These are phyloP conservation scores for Heterocephalus glaber DNA, from an alignment of 2,113 vertebrate genomes.

Conservation along the genomic window DNA sequence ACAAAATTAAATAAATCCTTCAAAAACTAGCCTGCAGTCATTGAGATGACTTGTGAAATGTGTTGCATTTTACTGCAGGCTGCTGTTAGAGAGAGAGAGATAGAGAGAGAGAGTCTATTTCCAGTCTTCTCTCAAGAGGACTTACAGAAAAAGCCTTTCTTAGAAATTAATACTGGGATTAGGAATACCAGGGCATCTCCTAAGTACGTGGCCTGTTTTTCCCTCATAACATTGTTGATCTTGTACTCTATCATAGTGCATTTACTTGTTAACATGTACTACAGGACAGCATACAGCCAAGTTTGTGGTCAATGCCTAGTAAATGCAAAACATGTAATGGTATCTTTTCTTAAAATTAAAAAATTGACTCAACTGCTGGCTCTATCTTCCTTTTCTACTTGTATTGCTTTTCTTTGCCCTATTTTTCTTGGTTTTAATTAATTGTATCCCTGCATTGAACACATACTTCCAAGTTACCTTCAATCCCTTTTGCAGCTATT, in stretches of 20 bases:
- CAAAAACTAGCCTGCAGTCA: background rate
- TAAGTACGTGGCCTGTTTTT: background rate
- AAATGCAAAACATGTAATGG: background rate
- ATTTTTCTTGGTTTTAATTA: constrained; percentile 28
- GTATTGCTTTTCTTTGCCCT: background rate
- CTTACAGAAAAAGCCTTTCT: background rate
- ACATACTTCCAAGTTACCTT: background rate
- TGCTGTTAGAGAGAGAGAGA: background rate
- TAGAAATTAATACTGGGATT: background rate
- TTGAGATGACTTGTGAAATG: background rate
- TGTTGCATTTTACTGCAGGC: background rate
- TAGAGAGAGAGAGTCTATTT: background rate
- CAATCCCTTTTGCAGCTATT: background rate
- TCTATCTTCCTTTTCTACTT: background rate
- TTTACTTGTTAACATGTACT: background rate
- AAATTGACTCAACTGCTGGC: background rate
- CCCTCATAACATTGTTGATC: background rate
- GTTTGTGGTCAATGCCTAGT: background rate
- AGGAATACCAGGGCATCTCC: background rate
- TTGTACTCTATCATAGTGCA: background rate
- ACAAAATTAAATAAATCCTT: background rate
- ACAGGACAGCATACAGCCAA: background rate
- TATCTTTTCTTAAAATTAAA: background rate
- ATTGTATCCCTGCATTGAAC: background rate
- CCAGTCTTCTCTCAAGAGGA: background rate